These are phyloP conservation scores for Lucifuga dentata DNA, from an alignment of 2,113 vertebrate genomes.

Conservation along the genomic window DNA sequence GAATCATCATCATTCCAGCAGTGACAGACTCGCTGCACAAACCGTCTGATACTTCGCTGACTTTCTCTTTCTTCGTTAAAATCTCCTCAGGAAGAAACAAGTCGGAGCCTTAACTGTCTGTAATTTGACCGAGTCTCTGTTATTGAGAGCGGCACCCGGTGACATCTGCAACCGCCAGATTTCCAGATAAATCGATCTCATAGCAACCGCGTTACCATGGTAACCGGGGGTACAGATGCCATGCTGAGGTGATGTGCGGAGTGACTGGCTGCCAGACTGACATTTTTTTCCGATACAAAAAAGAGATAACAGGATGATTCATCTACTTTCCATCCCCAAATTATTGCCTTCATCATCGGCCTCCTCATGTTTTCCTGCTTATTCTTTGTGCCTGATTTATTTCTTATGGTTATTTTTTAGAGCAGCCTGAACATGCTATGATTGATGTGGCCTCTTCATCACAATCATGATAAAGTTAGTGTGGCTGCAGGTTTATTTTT, in stretches of 20 bases:
- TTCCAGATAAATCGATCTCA: slow-evolving; percentile 82
- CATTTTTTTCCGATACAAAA: slow-evolving; percentile 52
- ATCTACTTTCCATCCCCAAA: slow-evolving; percentile 66
- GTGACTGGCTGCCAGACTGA: slow-evolving; percentile 66
- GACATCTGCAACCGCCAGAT: slow-evolving; percentile 76
- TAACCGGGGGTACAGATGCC: slow-evolving; percentile 79
- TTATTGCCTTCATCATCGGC: slow-evolving; percentile 46
- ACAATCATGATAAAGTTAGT: background rate
- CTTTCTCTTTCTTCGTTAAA: slow-evolving; percentile 4
- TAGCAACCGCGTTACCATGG: slow-evolving; percentile 81
- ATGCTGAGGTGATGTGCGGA: slow-evolving; percentile 73
- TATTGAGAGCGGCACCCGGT: slow-evolving; percentile 61
- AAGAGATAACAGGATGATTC: slow-evolving; percentile 61
- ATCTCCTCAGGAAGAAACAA: background rate
- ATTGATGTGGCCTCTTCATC: slow-evolving; percentile 2
- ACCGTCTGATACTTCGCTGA: background rate
- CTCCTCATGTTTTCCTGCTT: slow-evolving; percentile 42
- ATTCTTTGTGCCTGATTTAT: slow-evolving; percentile 35
- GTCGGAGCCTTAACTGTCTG: slow-evolving; percentile 19
- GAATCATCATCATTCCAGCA: background rate
- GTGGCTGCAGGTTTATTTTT: background rate
- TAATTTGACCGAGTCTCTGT: slow-evolving; percentile 64
- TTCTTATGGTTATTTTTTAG: too few species aligned
- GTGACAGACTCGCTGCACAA: background rate
- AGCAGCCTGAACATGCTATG: slow-evolving; percentile 11